These are phyloP conservation scores for Acrossocheilus fasciatus DNA, from an alignment of 2,797 vertebrate genomes.

Conservation along the genomic window DNA sequence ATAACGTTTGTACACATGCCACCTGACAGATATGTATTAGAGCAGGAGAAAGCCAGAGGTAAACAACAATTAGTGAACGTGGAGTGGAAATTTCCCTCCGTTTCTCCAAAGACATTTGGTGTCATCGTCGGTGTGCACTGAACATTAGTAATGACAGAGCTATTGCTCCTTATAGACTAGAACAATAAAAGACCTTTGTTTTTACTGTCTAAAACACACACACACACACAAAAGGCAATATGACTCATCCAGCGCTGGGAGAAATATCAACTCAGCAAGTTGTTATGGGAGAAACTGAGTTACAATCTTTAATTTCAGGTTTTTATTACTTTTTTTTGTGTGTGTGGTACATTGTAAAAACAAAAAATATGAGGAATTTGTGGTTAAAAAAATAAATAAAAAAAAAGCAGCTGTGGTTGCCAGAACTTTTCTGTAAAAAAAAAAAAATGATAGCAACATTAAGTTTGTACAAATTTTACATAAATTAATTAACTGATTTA, in stretches of 20 bases:
- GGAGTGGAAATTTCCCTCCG: conserved; percentile 25
- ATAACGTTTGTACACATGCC: conserved; percentile 9
- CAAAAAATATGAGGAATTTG: not conserved
- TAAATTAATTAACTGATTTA: not conserved
- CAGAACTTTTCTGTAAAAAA: not conserved
- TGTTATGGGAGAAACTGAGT: conserved; percentile 36
- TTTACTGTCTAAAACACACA: conserved; percentile 17
- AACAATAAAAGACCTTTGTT: conserved; percentile 42
- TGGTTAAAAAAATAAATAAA: not conserved
- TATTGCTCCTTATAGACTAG: conserved; percentile 37
- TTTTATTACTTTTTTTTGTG: conserved; percentile 6
- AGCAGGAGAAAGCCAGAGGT: conserved; percentile 36
- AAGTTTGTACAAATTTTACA: not conserved
- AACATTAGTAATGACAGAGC: conserved; percentile 38
- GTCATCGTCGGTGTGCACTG: not conserved
- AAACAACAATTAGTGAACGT: conserved; percentile 52
- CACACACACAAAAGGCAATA: not conserved
- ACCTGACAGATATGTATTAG: conserved; percentile 46
- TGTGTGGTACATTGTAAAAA: not conserved
- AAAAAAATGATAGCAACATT: too few species aligned
- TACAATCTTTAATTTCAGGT: conserved; percentile 40
- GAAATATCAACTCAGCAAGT: conserved; percentile 44
- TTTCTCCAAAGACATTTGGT: conserved; percentile 22
- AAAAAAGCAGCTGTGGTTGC: not conserved
- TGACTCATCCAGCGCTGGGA: conserved; percentile 23